Evolutionary conservation across 2,888 invertebrate genomes (phyloP).

Genomic region (Netelia melanura): DNA sequence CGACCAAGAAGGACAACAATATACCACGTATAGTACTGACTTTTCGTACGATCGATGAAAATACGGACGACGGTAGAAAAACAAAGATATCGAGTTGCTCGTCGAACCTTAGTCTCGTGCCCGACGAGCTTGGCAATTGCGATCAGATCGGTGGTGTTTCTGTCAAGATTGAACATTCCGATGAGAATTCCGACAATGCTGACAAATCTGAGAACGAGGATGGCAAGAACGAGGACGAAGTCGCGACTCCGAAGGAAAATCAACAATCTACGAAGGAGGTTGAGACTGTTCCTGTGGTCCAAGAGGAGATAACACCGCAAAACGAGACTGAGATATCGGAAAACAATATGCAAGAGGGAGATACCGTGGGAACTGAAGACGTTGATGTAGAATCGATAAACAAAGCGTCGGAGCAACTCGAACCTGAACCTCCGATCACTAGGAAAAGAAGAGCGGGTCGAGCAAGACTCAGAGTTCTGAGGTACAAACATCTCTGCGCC

Average conservation of each 20-base stretch:
- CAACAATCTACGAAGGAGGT: slow-evolving; percentile 32
- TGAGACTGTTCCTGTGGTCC: slow-evolving; percentile 29
- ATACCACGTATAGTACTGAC: slow-evolving; percentile 88
- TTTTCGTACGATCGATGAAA: slow-evolving; percentile 86
- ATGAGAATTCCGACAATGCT: slow-evolving; percentile 78
- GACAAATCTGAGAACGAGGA: slow-evolving; percentile 87
- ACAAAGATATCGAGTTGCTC: slow-evolving; percentile 83
- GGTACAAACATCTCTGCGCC: slow-evolving; percentile 69
- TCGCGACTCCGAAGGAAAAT: slow-evolving; percentile 48
- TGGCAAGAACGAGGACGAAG: slow-evolving; percentile 73
- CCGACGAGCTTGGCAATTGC: slow-evolving; percentile 81
- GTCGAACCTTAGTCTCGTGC: slow-evolving; percentile 81
- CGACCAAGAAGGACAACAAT: slow-evolving; percentile 78
- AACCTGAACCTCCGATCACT: slow-evolving; percentile 72
- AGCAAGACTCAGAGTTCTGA: slow-evolving; percentile 77
- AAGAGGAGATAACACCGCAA: slow-evolving; percentile 58
- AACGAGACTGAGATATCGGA: slow-evolving; percentile 4
- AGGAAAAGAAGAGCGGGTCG: slow-evolving; percentile 78
- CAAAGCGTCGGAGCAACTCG: slow-evolving; percentile 34
- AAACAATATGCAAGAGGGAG: slow-evolving; percentile 32
- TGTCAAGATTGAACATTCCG: slow-evolving; percentile 82
- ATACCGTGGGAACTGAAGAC: neutral
- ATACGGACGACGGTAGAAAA: slow-evolving; percentile 83
- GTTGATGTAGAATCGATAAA: slow-evolving; percentile 49
- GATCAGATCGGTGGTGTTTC: slow-evolving; percentile 83